Evolutionary conservation across 2,888 invertebrate genomes (phyloP).

Genomic region (Creontiades dilutus): DNA sequence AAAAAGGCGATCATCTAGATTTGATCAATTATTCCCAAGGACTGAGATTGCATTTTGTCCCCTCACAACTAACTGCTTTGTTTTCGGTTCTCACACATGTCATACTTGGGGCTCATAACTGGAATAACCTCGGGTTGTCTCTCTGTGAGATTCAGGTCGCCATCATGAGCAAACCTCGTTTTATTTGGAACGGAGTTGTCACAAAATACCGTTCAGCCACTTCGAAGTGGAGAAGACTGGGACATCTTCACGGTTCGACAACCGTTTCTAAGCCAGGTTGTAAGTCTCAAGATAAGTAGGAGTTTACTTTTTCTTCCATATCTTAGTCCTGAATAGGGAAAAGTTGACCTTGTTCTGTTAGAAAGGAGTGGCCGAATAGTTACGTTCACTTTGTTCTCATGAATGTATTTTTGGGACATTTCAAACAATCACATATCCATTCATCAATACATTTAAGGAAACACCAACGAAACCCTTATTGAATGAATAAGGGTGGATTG

Average conservation of each 20-base stretch:
- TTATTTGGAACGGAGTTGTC: constrained; percentile 28
- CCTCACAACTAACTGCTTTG: not conserved
- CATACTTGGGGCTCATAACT: not conserved
- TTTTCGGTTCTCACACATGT: not conserved
- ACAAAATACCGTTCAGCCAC: not conserved
- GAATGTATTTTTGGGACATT: no score
- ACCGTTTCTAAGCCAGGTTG: not conserved
- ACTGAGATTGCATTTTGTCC: not conserved
- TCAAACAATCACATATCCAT: no score
- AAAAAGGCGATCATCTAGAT: no score
- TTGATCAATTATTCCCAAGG: no score
- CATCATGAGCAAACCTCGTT: not conserved
- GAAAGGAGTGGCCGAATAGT: no score
- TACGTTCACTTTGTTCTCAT: no score
- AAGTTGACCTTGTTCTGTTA: no score
- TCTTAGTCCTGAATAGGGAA: not conserved
- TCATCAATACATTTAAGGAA: no score
- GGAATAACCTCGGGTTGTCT: not conserved
- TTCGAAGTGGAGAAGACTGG: not conserved
- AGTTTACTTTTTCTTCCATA: not conserved
- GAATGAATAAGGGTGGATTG: no score
- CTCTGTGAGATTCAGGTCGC: constrained; percentile 12
- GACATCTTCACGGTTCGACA: constrained; percentile 7
- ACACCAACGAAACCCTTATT: no score
- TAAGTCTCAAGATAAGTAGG: not conserved